A percentile compares a stretch with the other conserved stretches of the same genome.
Evolutionary conservation across 2,888 invertebrate genomes (phyloP).

Genomic region (Aporophyla lueneburgensis): DNA sequence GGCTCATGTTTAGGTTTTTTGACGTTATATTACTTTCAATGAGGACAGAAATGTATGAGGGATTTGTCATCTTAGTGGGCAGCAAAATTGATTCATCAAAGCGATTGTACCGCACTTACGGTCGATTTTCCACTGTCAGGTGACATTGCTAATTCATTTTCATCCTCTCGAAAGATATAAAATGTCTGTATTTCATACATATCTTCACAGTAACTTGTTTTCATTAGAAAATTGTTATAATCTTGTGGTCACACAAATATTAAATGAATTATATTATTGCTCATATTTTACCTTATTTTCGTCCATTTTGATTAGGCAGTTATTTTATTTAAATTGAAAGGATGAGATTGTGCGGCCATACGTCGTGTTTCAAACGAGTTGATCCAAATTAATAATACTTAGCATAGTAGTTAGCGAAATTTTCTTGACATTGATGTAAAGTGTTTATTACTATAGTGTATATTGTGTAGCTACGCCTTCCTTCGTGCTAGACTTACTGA

Average conservation of each 20-base stretch:
- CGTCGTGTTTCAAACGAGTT: conserved; percentile 36
- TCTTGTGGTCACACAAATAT: conserved; percentile 31
- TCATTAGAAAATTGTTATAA: conserved; percentile 35
- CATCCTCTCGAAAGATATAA: neutral
- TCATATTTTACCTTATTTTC: conserved; percentile 55
- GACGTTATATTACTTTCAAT: conserved; percentile 14
- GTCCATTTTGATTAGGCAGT: conserved; percentile 31
- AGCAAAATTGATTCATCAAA: neutral
- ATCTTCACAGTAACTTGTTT: conserved; percentile 43
- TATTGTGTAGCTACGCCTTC: conserved; percentile 38
- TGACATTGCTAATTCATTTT: conserved; percentile 16
- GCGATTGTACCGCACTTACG: neutral
- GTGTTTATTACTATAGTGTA: conserved; percentile 59
- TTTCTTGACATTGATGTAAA: conserved; percentile 72
- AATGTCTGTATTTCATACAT: conserved; percentile 49
- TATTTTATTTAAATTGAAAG: conserved; percentile 22
- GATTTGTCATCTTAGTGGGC: neutral
- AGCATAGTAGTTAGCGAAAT: conserved; percentile 72
- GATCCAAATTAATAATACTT: conserved; percentile 49
- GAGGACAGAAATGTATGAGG: neutral
- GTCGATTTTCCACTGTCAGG: neutral
- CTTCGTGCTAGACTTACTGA: conserved; percentile 36
- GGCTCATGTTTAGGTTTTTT: conserved; percentile 24
- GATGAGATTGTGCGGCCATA: conserved; percentile 30
- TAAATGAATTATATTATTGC: conserved; percentile 49